phyloP scores from a whole-genome alignment of 2,888 invertebrate genomes.

The Octonoba sinensis region DNA sequence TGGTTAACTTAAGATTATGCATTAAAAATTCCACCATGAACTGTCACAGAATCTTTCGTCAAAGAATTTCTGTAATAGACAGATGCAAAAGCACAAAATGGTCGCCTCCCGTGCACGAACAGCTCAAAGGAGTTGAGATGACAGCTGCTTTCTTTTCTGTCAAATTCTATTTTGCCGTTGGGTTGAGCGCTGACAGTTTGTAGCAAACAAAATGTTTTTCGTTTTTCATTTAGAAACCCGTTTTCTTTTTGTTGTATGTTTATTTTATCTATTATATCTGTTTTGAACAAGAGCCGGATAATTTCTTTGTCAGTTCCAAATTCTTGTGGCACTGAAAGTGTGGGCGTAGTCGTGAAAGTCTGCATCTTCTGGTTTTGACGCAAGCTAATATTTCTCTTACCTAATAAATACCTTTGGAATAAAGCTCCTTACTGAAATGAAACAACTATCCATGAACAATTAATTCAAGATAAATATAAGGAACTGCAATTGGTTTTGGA shows the following conservation, averaged over 20 bases:
- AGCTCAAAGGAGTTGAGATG: conserved; percentile 38
- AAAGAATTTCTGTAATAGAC: conserved; percentile 16
- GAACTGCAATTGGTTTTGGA: too few species aligned
- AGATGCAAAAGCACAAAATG: conserved; percentile 27
- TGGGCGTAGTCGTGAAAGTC: too few species aligned
- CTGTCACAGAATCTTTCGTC: conserved; percentile 20
- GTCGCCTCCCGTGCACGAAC: conserved; percentile 22
- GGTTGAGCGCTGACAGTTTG: conserved; percentile 39
- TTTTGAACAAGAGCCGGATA: background rate
- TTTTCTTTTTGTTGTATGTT: conserved; percentile 6
- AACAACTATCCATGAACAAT: too few species aligned
- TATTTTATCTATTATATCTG: conserved; percentile 12
- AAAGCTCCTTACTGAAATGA: too few species aligned
- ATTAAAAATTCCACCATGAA: background rate
- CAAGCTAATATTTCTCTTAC: too few species aligned
- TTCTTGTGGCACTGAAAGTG: background rate
- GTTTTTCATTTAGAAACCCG: conserved; percentile 17
- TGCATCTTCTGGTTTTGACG: too few species aligned
- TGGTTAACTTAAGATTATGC: too few species aligned
- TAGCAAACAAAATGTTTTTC: conserved; percentile 26
- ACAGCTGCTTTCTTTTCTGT: conserved; percentile 33
- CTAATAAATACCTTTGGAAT: too few species aligned
- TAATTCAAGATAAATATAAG: too few species aligned
- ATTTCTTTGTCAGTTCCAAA: conserved; percentile 29
- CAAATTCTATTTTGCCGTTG: conserved; percentile 37